phyloP scores from a whole-genome alignment of 1,140 invertebrate species.

The Laodelphax striatellus region DNA sequence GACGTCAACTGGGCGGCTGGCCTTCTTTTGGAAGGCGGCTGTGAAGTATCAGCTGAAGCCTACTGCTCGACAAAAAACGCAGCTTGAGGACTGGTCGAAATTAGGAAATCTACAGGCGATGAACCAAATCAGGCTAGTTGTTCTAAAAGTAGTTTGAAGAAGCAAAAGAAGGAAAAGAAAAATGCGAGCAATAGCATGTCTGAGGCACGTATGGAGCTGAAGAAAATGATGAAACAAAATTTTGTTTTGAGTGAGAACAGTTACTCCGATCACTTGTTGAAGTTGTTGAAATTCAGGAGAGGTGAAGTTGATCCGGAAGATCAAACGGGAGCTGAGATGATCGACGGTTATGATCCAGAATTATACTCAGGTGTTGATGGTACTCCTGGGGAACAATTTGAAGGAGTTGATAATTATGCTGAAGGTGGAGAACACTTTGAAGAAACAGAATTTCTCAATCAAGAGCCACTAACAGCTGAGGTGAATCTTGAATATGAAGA shows the following conservation, averaged over 20 bases:
- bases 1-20: slow-evolving; percentile 65
- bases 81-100: background rate
- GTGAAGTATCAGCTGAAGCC: background rate
- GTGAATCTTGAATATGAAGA: background rate
- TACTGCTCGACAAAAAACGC: background rate
- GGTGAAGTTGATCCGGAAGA: background rate
- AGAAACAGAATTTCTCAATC: too few species aligned
- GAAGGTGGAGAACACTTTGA: too few species aligned
- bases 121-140: too few species aligned
- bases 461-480: too few species aligned
- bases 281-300: slow-evolving; percentile 8
- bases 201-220: slow-evolving; percentile 2
- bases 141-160: too few species aligned
- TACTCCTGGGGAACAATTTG: slow-evolving; percentile 1
- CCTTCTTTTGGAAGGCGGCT: slow-evolving; percentile 42
- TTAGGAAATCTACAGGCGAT: too few species aligned
- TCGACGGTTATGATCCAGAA: background rate
- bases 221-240: slow-evolving; percentile 12
- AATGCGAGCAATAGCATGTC: too few species aligned
- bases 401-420: background rate
- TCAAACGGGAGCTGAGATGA: background rate
- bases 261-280: slow-evolving; percentile 16
- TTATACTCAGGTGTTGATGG: background rate
- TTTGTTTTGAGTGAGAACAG: slow-evolving; percentile 9
- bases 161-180: too few species aligned